Percentiles rank a stretch among this genome's conserved stretches.
Evolutionary conservation across 1,140 invertebrate species (phyloP).

Genomic region (Cephus cinctus): DNA sequence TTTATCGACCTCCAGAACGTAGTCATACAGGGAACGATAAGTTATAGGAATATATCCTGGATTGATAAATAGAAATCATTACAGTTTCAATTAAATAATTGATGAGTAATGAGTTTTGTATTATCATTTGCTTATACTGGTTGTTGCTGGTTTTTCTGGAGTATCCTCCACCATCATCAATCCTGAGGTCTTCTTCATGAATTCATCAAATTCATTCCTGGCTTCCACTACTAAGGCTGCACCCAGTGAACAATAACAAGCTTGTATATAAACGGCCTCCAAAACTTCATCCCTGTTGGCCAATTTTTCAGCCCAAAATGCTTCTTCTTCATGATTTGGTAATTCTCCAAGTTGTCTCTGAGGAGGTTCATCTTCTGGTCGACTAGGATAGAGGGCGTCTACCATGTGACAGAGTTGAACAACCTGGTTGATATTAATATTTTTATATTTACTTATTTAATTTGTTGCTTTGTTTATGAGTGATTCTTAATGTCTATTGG

Average conservation of each 20-base stretch:
- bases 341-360: conserved; percentile 8
- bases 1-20: conserved; percentile 71
- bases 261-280: conserved; percentile 56
- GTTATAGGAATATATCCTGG: conserved; percentile 68
- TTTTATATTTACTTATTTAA: too few relatives aligned
- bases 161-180: conserved; percentile 68
- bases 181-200: conserved; percentile 73
- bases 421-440: conserved; percentile 64
- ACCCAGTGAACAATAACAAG: conserved; percentile 82
- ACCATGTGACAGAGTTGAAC: conserved; percentile 81
- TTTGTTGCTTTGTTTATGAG: too few relatives aligned
- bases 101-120: conserved; percentile 2
- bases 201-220: conserved; percentile 73
- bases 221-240: conserved; percentile 70
- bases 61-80: conserved; percentile 11
- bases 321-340: conserved; percentile 19
- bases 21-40: conserved; percentile 75
- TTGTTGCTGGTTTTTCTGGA: conserved; percentile 62
- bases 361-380: conserved; percentile 46
- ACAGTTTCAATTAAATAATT: conserved; percentile 7
- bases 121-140: conserved; percentile 50
- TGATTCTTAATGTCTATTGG: conserved; percentile 5
- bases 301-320: conserved; percentile 16
- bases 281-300: conserved; percentile 30
- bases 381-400: conserved; percentile 63